Evolutionary conservation across 2,113 vertebrate species (phyloP).

Genomic region (Speoplatyrhinus poulsoni): DNA sequence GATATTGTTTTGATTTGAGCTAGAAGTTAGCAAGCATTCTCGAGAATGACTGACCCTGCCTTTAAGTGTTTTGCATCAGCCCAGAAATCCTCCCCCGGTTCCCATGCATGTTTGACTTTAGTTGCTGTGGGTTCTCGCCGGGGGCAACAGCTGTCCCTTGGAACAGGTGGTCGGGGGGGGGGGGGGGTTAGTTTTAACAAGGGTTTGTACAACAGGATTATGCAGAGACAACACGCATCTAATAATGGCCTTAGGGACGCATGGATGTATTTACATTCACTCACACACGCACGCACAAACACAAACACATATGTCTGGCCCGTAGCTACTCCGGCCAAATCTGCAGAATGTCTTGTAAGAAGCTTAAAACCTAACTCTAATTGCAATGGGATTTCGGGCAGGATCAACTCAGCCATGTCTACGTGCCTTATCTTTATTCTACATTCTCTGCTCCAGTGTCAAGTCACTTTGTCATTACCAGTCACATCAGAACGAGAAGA

Average conservation of each 20-base stretch:
- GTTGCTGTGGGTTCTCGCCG: constrained; percentile 28
- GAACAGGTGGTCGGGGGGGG: constrained; percentile 64
- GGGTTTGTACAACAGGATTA: constrained; percentile 50
- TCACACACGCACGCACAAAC: constrained; percentile 21
- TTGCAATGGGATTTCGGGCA: constrained; percentile 57
- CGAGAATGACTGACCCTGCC: background rate
- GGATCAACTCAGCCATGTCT: constrained; percentile 24
- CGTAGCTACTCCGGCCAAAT: constrained; percentile 27
- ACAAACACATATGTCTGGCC: constrained; percentile 2
- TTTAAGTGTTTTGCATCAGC: background rate
- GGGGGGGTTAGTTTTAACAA: constrained; percentile 67
- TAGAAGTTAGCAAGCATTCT: no score
- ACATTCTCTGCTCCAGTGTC: background rate
- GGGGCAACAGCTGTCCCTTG: constrained; percentile 63
- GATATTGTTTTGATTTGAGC: no score
- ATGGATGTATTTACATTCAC: constrained; percentile 34
- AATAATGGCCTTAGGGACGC: constrained; percentile 55
- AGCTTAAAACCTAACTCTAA: constrained; percentile 59
- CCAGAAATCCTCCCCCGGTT: constrained; percentile 18
- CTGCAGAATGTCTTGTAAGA: constrained; percentile 50
- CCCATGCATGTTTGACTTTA: constrained; percentile 28
- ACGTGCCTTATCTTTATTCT: constrained; percentile 18
- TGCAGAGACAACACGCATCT: constrained; percentile 46
- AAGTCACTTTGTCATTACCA: constrained; percentile 15
- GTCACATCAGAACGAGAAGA: constrained; percentile 16